These are phyloP conservation scores for Megaustenia siamemsis DNA, from an alignment of 2,888 invertebrate genomes.

Conservation along the genomic window DNA sequence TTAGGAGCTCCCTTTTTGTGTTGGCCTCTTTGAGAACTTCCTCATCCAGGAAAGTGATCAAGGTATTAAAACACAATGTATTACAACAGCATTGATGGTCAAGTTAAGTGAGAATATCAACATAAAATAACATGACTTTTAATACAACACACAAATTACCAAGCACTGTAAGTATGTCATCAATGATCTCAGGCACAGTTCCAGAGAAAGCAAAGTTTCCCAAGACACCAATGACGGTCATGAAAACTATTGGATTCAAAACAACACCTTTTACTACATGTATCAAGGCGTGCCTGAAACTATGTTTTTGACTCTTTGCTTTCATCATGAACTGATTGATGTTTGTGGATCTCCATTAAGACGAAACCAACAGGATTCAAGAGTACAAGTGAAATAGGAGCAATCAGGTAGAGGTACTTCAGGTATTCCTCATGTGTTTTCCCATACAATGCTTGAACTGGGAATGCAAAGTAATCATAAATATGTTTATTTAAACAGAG, in stretches of 20 bases:
- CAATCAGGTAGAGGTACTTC: constrained; percentile 93
- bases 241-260: constrained; percentile 92
- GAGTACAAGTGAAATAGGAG: constrained; percentile 94
- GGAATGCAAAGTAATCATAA: background rate
- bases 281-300: constrained; percentile 54
- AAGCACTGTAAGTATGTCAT: constrained; percentile 85
- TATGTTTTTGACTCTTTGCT: background rate
- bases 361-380: constrained; percentile 94
- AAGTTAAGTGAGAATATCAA: background rate
- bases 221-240: constrained; percentile 93
- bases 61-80: too few relatives aligned
- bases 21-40: too few relatives aligned
- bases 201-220: constrained; percentile 91
- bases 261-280: constrained; percentile 82
- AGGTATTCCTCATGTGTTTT: constrained; percentile 93
- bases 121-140: background rate
- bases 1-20: too few relatives aligned
- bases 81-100: too few relatives aligned
- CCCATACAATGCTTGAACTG: constrained; percentile 88
- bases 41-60: too few relatives aligned
- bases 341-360: constrained; percentile 87
- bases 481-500: too few relatives aligned
- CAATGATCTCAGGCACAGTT: constrained; percentile 87
- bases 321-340: constrained; percentile 27
- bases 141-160: constrained; percentile 80